Percentiles rank a stretch among this genome's conserved stretches.
phyloP scores from a whole-genome alignment of 1,140 invertebrate species.

The Bombus sibiricus region DNA sequence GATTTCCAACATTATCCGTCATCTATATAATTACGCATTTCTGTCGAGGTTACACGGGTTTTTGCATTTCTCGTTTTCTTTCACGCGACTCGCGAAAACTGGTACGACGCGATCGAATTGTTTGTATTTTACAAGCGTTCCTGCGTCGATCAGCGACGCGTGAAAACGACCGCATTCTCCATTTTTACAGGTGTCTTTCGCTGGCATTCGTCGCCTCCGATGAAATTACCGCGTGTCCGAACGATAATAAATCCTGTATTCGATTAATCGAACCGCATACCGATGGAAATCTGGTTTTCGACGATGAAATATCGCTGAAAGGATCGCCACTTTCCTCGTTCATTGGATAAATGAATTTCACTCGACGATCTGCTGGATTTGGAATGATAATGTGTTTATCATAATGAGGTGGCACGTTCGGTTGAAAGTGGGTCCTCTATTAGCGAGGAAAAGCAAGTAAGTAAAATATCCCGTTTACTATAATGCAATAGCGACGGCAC shows the following conservation, averaged over 20 bases:
- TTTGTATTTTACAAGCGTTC: background rate
- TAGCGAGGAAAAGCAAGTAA: background rate
- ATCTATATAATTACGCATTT: too few species aligned
- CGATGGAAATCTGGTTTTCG: background rate
- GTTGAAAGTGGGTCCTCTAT: background rate
- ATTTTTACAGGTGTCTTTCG: background rate
- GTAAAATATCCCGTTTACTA: background rate
- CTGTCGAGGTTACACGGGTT: too few species aligned
- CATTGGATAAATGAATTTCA: background rate
- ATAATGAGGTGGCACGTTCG: background rate
- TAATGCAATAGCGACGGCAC: background rate
- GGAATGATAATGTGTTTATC: background rate
- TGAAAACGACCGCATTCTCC: conserved; percentile 25
- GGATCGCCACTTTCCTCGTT: background rate
- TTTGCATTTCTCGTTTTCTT: too few species aligned
- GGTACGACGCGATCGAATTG: conserved; percentile 1
- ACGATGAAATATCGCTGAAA: background rate
- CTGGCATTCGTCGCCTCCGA: background rate
- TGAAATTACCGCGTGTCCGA: background rate
- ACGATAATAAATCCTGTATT: background rate
- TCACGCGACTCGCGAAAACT: background rate
- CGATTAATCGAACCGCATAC: background rate
- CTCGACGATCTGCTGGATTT: background rate
- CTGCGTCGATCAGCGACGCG: conserved; percentile 14
- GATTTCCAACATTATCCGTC: too few species aligned